Percentiles rank a stretch among this genome's conserved stretches.
Evolutionary conservation across 2,888 invertebrate genomes (phyloP).

Genomic region (Ochropacha duplaris): DNA sequence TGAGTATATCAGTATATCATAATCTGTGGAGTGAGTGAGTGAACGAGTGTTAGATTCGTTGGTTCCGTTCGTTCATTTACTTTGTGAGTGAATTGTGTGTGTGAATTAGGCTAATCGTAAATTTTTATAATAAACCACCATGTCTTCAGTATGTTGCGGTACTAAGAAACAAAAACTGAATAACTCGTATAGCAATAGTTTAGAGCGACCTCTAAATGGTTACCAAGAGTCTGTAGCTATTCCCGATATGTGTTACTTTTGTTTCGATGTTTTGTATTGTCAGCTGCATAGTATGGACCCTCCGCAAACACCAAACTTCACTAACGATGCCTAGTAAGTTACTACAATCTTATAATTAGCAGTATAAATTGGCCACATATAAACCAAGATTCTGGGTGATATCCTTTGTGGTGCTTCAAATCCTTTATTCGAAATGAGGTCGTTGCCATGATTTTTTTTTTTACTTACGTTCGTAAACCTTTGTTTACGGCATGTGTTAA

Average conservation of each 20-base stretch:
- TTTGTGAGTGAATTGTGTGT: conserved; percentile 56
- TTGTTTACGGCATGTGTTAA: conserved; percentile 11
- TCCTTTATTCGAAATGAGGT: conserved; percentile 56
- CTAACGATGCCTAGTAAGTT: conserved; percentile 97
- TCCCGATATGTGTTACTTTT: conserved; percentile 99
- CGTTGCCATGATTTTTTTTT: conserved; percentile 30
- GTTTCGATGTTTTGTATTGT: conserved; percentile 98
- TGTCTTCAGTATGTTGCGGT: conserved; percentile 96
- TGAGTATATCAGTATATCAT: no score
- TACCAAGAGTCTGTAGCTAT: conserved; percentile 87
- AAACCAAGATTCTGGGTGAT: conserved; percentile 18
- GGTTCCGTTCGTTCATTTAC: conserved; percentile 58
- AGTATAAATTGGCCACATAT: neutral
- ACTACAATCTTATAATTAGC: neutral
- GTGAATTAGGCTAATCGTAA: conserved; percentile 33
- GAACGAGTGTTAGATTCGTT: conserved; percentile 51
- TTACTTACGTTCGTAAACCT: neutral
- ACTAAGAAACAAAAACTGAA: conserved; percentile 96
- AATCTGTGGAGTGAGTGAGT: no score
- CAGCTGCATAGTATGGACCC: conserved; percentile 96
- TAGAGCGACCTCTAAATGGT: conserved; percentile 83
- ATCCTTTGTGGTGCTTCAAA: conserved; percentile 41
- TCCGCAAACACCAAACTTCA: conserved; percentile 95
- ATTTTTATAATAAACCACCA: conserved; percentile 59
- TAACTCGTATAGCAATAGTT: conserved; percentile 83